A percentile compares a stretch with the other conserved stretches of the same genome.
Evolutionary conservation across 1,140 invertebrate species (phyloP).

Genomic region (Holcopasites calliopsidis): DNA sequence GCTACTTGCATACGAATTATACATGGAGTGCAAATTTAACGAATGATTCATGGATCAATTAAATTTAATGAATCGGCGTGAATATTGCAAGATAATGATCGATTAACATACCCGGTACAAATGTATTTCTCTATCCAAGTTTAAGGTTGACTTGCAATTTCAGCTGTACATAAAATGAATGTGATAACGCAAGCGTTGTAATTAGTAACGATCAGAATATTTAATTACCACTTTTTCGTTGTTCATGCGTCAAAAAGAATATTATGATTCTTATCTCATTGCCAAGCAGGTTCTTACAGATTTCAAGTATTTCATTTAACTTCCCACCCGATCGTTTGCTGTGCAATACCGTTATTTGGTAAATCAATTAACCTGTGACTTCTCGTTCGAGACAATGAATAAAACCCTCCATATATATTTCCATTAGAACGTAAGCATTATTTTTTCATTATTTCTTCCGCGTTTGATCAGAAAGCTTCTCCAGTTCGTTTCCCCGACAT

Average conservation of each 20-base stretch:
- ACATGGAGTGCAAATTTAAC: no score
- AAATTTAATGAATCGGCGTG: not conserved
- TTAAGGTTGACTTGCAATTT: not conserved
- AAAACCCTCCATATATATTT: no score
- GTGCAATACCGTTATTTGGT: no score
- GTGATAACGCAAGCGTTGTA: not conserved
- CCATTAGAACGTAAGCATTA: no score
- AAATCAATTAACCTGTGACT: no score
- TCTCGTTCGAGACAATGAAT: no score
- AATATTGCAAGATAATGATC: not conserved
- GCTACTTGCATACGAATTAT: no score
- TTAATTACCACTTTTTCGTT: not conserved
- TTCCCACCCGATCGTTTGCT: no score
- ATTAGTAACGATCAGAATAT: not conserved
- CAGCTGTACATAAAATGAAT: not conserved
- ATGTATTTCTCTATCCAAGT: no score
- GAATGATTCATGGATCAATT: not conserved
- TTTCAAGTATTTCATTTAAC: no score
- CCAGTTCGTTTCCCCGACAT: not conserved
- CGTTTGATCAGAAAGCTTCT: not conserved
- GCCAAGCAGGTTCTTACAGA: no score
- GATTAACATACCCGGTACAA: not conserved
- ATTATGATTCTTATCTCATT: no score
- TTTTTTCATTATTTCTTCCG: not conserved
- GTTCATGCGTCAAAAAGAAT: not conserved